These are phyloP conservation scores for Gryllus bimaculatus DNA, from an alignment of 1,140 invertebrate species.

Conservation along the genomic window DNA sequence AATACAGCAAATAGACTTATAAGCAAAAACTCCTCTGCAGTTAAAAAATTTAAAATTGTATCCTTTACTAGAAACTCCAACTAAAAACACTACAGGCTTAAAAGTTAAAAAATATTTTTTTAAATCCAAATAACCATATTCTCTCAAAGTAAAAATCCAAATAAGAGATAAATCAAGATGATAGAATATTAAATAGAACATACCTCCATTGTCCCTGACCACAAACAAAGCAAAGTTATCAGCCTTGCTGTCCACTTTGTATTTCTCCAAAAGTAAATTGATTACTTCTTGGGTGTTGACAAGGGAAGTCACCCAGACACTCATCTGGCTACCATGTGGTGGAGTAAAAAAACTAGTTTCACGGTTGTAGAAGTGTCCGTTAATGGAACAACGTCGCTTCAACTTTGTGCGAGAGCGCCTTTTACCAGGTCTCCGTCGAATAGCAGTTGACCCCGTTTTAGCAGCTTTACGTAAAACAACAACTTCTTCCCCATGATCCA, in stretches of 20 bases:
- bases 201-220: constrained; percentile 73
- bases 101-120: too few relatives aligned
- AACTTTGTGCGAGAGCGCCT: constrained; percentile 54
- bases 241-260: constrained; percentile 71
- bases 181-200: constrained; percentile 22
- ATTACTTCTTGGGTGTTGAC: constrained; percentile 74
- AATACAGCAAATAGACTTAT: too few relatives aligned
- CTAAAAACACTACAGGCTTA: too few relatives aligned
- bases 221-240: constrained; percentile 74
- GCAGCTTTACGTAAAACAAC: constrained; percentile 19
- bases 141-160: too few relatives aligned
- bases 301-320: constrained; percentile 73
- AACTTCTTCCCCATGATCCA: constrained; percentile 10
- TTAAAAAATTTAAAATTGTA: too few relatives aligned
- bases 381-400: constrained; percentile 72
- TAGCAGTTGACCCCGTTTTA: constrained; percentile 49
- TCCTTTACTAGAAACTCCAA: too few relatives aligned
- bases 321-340: constrained; percentile 73
- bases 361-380: constrained; percentile 80
- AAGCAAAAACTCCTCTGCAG: too few relatives aligned
- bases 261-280: constrained; percentile 76
- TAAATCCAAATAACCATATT: too few relatives aligned
- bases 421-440: constrained; percentile 55
- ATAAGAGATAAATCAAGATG: too few relatives aligned
- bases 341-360: constrained; percentile 83